phyloP scores from a whole-genome alignment of 2,113 vertebrate species.

The Hydropotes inermis region DNA sequence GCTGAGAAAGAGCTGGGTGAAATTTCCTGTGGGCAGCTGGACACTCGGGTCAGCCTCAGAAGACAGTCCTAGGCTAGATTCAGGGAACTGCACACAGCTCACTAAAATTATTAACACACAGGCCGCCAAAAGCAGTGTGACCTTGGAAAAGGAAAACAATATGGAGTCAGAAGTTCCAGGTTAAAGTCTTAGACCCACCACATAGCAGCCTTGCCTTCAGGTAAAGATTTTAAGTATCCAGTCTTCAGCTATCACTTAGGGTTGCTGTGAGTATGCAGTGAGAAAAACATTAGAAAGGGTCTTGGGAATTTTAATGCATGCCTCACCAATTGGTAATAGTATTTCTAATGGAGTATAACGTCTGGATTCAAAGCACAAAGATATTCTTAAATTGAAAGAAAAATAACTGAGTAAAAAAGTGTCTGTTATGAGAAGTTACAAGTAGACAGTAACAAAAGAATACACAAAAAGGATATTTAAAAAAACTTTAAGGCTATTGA shows the following conservation, averaged over 20 bases:
- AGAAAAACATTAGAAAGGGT: background rate
- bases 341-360: background rate
- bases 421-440: background rate
- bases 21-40: background rate
- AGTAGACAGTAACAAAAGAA: background rate
- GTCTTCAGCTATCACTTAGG: too few relatives aligned
- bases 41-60: background rate
- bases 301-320: background rate
- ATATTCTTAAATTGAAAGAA: background rate
- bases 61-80: background rate
- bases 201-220: too few relatives aligned
- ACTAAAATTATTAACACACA: background rate
- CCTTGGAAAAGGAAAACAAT: background rate
- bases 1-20: too few relatives aligned
- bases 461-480: background rate
- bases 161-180: background rate
- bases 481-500: background rate
- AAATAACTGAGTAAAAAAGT: background rate
- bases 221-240: background rate
- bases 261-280: fast-evolving
- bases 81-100: background rate
- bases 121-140: background rate
- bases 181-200: background rate
- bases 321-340: background rate
- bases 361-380: background rate